phyloP scores from a whole-genome alignment of 2,888 invertebrate genomes.

The Spisula solida region DNA sequence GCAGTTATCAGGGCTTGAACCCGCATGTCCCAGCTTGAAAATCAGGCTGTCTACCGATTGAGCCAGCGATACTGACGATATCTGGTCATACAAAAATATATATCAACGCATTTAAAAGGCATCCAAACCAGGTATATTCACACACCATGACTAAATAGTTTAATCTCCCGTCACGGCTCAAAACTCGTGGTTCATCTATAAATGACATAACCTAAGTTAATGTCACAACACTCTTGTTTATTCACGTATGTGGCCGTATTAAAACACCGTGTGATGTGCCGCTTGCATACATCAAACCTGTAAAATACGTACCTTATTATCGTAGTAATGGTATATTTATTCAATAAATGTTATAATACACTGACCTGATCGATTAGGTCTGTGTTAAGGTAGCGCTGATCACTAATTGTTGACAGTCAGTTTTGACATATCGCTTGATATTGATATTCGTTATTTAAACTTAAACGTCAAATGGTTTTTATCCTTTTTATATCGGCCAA shows the following conservation, averaged over 20 bases:
- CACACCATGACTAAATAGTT: too few species aligned
- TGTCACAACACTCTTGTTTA: background rate
- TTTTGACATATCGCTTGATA: background rate
- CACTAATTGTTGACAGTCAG: background rate
- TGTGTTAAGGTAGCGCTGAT: background rate
- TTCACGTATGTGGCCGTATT: background rate
- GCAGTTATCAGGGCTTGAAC: too few species aligned
- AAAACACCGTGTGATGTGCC: background rate
- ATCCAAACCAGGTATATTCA: too few species aligned
- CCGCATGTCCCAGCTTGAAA: too few species aligned
- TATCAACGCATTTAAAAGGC: too few species aligned
- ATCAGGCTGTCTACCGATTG: too few species aligned
- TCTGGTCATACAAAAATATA: too few species aligned
- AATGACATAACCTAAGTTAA: background rate
- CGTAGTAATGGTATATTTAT: background rate
- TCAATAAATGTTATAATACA: slow-evolving; percentile 8
- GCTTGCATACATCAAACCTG: background rate
- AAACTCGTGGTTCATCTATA: too few species aligned
- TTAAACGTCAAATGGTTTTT: background rate
- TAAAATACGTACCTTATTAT: background rate
- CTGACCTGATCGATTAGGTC: slow-evolving; percentile 11
- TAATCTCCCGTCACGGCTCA: too few species aligned
- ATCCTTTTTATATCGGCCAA: background rate
- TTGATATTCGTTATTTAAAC: background rate
- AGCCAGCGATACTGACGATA: too few species aligned